Conservation (phyloP, 1,140 invertebrate genomes). For the Eriocheir sinensis region DNA sequence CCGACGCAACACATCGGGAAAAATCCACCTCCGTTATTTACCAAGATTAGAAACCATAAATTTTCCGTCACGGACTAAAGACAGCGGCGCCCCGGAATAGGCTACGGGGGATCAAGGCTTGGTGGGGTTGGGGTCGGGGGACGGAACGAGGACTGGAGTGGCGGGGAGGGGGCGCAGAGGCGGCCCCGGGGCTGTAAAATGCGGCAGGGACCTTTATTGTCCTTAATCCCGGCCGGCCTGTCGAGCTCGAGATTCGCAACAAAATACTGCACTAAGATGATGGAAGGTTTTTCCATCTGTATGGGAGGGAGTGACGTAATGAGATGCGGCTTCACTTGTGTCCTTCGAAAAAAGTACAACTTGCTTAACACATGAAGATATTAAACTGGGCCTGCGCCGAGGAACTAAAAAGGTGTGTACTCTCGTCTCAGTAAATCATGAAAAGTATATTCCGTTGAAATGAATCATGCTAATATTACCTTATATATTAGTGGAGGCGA, state of each 20-base stretch:
- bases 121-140: no score
- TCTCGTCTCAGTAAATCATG: no score
- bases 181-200: background rate
- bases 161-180: background rate
- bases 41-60: slow-evolving; percentile 61
- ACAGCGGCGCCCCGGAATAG: slow-evolving; percentile 42
- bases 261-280: background rate
- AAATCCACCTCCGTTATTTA: slow-evolving; percentile 64
- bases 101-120: background rate
- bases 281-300: no score
- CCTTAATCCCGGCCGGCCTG: background rate
- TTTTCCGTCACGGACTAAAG: slow-evolving; percentile 50
- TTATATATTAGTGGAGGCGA: no score
- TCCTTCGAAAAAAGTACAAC: no score
- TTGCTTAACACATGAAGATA: no score
- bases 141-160: background rate
- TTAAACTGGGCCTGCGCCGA: no score
- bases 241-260: background rate
- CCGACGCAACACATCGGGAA: slow-evolving; percentile 53
- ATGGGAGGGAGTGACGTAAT: no score
- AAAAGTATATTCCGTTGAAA: no score
- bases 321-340: no score
- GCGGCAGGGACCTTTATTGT: slow-evolving; percentile 23
- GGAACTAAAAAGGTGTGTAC: no score
- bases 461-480: no score